Evolutionary conservation across 2,797 vertebrate genomes (phyloP).

Genomic region (Brotogeris chrysoptera): DNA sequence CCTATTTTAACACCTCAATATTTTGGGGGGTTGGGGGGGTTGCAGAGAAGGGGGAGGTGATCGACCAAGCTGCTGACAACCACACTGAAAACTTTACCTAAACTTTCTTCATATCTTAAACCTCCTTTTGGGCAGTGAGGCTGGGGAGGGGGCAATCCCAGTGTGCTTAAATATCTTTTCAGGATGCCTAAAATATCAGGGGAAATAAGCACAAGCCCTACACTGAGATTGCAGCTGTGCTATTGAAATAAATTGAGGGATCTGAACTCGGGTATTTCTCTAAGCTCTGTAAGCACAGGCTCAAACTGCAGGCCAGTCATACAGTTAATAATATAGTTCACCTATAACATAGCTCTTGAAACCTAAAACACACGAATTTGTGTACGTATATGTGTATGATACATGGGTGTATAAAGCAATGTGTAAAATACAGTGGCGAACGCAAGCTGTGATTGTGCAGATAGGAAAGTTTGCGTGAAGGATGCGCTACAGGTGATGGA

Average conservation of each 20-base stretch:
- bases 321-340: not conserved
- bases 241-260: not conserved
- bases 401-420: accelerated
- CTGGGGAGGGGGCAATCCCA: constrained; percentile 32
- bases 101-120: constrained; percentile 21
- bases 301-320: not conserved
- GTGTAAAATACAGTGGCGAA: not conserved
- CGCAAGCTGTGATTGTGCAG: accelerated
- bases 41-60: not conserved
- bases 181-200: constrained; percentile 68
- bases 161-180: constrained; percentile 70
- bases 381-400: not conserved
- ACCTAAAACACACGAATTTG: not conserved
- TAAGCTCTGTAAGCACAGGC: not conserved
- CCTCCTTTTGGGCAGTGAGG: not conserved
- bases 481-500: not conserved
- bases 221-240: constrained; percentile 44
- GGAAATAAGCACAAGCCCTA: constrained; percentile 69
- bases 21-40: constrained; percentile 59
- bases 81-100: constrained; percentile 38
- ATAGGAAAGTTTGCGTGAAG: accelerated
- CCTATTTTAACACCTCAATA: constrained; percentile 73
- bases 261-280: not conserved
- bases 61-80: constrained; percentile 64
- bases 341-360: not conserved